Evolutionary conservation across 2,888 invertebrate species (phyloP).

Genomic region (Philereme transversata): DNA sequence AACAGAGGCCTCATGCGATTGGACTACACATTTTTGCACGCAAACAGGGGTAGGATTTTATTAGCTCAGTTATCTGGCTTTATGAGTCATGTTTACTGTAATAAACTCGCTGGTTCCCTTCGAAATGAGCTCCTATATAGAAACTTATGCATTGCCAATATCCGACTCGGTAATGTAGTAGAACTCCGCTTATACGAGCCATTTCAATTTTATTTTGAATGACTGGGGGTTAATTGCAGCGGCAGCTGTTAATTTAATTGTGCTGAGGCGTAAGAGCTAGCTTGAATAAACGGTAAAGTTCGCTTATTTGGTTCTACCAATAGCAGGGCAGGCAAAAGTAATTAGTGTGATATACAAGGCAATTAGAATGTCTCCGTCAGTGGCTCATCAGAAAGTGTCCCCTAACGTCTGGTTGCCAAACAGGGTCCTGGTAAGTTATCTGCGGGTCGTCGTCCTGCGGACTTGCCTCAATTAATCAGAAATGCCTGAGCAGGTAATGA

Average conservation of each 20-base stretch:
- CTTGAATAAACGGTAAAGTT: slow-evolving; percentile 23
- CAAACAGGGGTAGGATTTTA: slow-evolving; percentile 60
- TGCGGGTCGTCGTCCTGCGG: slow-evolving; percentile 55
- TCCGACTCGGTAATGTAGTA: slow-evolving; percentile 39
- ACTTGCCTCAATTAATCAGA: slow-evolving; percentile 59
- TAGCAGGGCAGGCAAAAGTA: slow-evolving; percentile 2
- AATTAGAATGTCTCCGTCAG: slow-evolving; percentile 51
- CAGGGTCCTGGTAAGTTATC: slow-evolving; percentile 46
- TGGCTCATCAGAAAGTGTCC: slow-evolving; percentile 53
- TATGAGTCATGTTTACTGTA: slow-evolving; percentile 68
- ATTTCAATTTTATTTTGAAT: slow-evolving; percentile 46
- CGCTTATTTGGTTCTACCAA: slow-evolving; percentile 8
- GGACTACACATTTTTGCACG: slow-evolving; percentile 58
- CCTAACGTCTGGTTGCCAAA: slow-evolving; percentile 51
- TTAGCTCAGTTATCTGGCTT: slow-evolving; percentile 67
- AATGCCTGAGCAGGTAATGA: slow-evolving; percentile 44
- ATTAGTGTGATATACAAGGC: slow-evolving; percentile 43
- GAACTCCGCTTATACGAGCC: slow-evolving; percentile 39
- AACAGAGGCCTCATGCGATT: slow-evolving; percentile 55
- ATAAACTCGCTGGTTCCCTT: slow-evolving; percentile 58
- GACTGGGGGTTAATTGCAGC: slow-evolving; percentile 16
- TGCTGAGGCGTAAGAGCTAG: slow-evolving; percentile 10
- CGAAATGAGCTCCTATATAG: slow-evolving; percentile 54
- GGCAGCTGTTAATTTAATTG: slow-evolving; percentile 15
- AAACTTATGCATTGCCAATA: slow-evolving; percentile 57